These are phyloP conservation scores for Erethizon dorsatum DNA, from an alignment of 2,797 vertebrate genomes.

Conservation along the genomic window DNA sequence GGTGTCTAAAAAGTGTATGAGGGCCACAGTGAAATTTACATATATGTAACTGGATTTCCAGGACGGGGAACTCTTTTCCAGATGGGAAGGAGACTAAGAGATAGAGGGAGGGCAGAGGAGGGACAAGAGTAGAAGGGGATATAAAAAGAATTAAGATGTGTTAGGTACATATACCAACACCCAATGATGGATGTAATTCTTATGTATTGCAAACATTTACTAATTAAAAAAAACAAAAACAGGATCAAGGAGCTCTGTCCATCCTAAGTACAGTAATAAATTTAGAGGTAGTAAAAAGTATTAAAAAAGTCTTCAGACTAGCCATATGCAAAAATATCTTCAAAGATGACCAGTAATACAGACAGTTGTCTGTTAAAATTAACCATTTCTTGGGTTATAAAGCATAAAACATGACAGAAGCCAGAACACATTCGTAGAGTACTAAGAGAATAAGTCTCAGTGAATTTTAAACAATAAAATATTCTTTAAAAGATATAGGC, in stretches of 20 bases:
- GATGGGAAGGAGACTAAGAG: neutral
- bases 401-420: neutral
- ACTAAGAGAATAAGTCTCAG: neutral
- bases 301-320: conserved; percentile 19
- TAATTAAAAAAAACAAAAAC: neutral
- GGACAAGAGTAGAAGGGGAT: neutral
- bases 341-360: neutral
- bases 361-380: neutral
- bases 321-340: neutral
- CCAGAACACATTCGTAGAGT: neutral
- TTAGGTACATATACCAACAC: neutral
- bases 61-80: neutral
- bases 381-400: neutral
- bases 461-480: neutral
- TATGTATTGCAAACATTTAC: neutral
- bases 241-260: neutral
- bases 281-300: neutral
- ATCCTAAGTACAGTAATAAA: neutral
- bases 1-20: neutral
- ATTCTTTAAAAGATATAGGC: neutral
- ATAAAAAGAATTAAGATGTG: neutral
- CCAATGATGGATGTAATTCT: neutral
- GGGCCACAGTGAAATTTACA: neutral
- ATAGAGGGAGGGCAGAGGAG: neutral
- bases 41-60: neutral